Evolutionary conservation across 2,113 vertebrate genomes (phyloP).

Genomic region (Marmota flaviventris): DNA sequence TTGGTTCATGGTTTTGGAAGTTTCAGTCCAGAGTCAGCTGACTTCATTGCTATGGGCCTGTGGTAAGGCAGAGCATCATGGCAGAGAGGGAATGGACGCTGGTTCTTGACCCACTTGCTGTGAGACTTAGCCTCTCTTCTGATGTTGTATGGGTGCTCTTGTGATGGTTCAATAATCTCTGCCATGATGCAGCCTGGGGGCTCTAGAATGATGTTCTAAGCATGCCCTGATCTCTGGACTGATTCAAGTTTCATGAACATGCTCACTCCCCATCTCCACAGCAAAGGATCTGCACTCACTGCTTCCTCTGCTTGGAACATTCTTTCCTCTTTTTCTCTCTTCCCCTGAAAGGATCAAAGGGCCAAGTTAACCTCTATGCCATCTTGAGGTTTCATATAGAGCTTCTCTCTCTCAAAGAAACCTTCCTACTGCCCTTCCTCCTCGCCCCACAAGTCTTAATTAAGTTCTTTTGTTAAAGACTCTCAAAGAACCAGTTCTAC

Average conservation of each 20-base stretch:
- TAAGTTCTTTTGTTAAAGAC: neutral
- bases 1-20: neutral
- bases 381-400: neutral
- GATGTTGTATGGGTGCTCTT: neutral
- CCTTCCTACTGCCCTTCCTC: too few relatives aligned
- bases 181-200: neutral
- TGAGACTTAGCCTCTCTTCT: neutral
- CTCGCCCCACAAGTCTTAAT: neutral
- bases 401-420: neutral
- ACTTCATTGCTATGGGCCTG: too few relatives aligned
- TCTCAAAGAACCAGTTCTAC: neutral
- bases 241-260: fast-evolving
- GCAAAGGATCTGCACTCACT: neutral
- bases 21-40: too few relatives aligned
- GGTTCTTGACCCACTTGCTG: neutral
- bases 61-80: too few relatives aligned
- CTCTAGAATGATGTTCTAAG: fast-evolving
- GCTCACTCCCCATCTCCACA: neutral
- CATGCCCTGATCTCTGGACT: neutral
- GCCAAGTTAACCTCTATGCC: neutral
- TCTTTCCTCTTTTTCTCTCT: neutral
- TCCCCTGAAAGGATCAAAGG: neutral
- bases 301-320: neutral
- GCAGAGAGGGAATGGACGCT: too few relatives aligned
- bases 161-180: neutral